A percentile compares a stretch with the other conserved stretches of the same genome.
Evolutionary conservation across 2,113 vertebrate species (phyloP).

Genomic region (Thamnophis sirtalis): DNA sequence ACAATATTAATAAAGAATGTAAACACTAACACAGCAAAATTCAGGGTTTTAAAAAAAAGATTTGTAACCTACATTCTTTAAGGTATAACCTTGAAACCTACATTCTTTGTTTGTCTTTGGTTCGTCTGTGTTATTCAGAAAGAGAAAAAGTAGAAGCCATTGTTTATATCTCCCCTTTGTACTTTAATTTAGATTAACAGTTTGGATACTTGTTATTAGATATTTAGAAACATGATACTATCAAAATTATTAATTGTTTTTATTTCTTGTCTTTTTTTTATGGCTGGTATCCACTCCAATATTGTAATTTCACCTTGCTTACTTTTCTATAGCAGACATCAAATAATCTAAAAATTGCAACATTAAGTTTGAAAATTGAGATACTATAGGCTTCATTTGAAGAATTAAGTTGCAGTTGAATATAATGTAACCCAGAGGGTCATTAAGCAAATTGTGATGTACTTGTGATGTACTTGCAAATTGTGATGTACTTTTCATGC

Average conservation of each 20-base stretch:
- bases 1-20: neutral
- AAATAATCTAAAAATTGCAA: neutral
- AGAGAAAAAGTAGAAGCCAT: neutral
- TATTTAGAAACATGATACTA: neutral
- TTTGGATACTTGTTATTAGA: neutral
- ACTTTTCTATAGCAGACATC: neutral
- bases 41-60: neutral
- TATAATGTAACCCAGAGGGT: neutral
- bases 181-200: neutral
- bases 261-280: neutral
- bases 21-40: neutral
- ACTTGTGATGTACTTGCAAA: neutral
- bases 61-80: neutral
- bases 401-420: neutral
- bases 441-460: neutral
- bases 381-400: neutral
- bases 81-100: too few relatives aligned
- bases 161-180: neutral
- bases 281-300: neutral
- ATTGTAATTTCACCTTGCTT: neutral
- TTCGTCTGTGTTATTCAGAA: neutral
- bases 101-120: neutral
- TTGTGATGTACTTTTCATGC: neutral
- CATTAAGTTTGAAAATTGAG: neutral
- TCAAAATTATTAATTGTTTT: neutral